Base-by-base conservation (phyloP, 2,888 invertebrate species). In the Nephrotoma flavescens region DNA sequence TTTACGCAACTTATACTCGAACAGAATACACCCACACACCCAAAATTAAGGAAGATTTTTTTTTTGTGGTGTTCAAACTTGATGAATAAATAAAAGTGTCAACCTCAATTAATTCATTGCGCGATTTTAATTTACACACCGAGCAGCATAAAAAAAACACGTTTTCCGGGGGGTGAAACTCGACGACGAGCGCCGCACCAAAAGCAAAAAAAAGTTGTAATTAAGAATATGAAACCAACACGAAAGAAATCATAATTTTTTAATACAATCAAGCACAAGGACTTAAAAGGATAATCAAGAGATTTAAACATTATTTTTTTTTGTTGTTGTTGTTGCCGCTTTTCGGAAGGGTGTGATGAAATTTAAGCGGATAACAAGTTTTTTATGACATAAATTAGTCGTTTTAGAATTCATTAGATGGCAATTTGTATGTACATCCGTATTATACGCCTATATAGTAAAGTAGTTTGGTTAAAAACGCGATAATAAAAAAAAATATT, bases 41-140 rank as follows among this genome's bases (percentile, higher is more conserved):
- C 31, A 52, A 84, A 84, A 84, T 84, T 84, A 84, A 84, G 42
- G 6, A 83, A 83, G 6, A 83, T 41, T 41, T 83, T 41, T n/a
- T 41, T 83, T 6, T 83, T 41, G n/a, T 0, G 11, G 3, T 83
- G 31, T 11, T 41, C 83, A 57, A 84, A 84, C 84, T 84, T 84
- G 84, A 84, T 84, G 84, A 84, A 84, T 84, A 84, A 84, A 84
- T 84, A 84, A 84, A 84, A 84, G 84, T 84, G 84, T 84, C 84
- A 84, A 84, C 84, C 84, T 84, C 84, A 84, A 84, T 84, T 84
- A 84, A 84, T 84, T 84, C 84, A 42, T 84, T 84, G 84, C 84
- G 84, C 84, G 84, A 84, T 84, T 84, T 84, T 84, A 84, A 84
- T 84, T 84, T 84, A 42, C 41, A 41, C 41, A 83, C 9, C 84